A percentile compares a stretch with the other conserved stretches of the same genome.
These are phyloP conservation scores for Tillus elongatus DNA, from an alignment of 2,888 invertebrate species.

Conservation along the genomic window DNA sequence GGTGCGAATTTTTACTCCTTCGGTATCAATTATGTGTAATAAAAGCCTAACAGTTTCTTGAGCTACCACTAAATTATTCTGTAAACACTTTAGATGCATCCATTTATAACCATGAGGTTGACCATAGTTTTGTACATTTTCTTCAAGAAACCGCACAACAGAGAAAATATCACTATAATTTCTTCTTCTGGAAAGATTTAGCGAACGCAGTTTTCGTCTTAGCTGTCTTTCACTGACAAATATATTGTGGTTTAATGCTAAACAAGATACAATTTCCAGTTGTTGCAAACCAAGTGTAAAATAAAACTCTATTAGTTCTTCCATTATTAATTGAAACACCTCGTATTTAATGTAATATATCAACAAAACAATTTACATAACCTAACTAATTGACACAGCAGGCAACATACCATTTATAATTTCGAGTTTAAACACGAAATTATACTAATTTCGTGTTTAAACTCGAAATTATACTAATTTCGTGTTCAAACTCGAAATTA, in stretches of 20 bases:
- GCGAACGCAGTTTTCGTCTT: not conserved
- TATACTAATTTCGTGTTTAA: no score
- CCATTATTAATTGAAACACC: conserved; percentile 1
- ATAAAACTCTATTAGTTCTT: not conserved
- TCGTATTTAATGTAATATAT: no score
- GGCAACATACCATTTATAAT: no score
- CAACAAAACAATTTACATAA: no score
- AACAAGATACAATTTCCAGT: not conserved
- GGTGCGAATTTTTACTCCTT: conserved; percentile 2
- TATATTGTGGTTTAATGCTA: conserved; percentile 2
- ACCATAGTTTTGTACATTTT: not conserved
- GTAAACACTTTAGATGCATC: conserved; percentile 10
- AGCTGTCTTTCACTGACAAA: conserved; percentile 6
- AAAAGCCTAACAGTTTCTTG: conserved; percentile 6
- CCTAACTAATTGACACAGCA: no score
- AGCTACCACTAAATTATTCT: conserved; percentile 5
- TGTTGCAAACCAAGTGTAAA: not conserved
- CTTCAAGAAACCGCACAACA: conserved; percentile 7
- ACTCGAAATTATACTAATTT: no score
- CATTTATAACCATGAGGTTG: conserved; percentile 10
- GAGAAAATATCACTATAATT: not conserved
- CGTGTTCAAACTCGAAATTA: no score
- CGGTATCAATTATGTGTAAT: conserved; percentile 5
- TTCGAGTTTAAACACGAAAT: no score
- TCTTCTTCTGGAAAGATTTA: conserved; percentile 6